phyloP scores from a whole-genome alignment of 2,888 invertebrate species.

The Drosophila aldrichi region DNA sequence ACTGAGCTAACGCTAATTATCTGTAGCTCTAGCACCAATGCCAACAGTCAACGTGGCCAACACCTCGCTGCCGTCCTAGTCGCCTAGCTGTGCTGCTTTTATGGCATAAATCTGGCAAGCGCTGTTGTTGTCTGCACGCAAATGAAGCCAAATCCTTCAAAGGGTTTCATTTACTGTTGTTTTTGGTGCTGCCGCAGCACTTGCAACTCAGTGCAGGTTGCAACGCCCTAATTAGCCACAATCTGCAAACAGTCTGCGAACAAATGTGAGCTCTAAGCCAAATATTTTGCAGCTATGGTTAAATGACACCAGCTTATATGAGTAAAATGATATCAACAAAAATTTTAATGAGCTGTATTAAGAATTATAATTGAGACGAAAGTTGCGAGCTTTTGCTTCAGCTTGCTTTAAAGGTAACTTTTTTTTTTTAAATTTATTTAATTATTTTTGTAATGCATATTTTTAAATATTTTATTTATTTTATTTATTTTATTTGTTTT shows the following conservation, averaged over 20 bases:
- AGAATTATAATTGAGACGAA: not conserved
- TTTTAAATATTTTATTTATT: too few species aligned
- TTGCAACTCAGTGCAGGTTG: constrained; percentile 33
- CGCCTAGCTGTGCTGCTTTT: constrained; percentile 32
- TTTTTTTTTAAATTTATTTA: too few species aligned
- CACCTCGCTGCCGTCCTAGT: not conserved
- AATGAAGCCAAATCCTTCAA: constrained; percentile 66
- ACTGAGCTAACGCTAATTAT: constrained; percentile 65
- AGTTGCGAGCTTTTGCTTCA: too few species aligned
- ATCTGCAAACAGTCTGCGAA: constrained; percentile 6
- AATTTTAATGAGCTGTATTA: not conserved
- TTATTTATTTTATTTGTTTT: too few species aligned
- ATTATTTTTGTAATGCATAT: too few species aligned
- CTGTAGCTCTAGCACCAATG: constrained; percentile 52
- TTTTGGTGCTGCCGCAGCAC: constrained; percentile 5
- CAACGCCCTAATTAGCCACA: constrained; percentile 51
- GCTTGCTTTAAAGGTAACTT: too few species aligned
- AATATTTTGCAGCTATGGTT: not conserved
- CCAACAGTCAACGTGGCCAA: not conserved
- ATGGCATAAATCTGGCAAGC: constrained; percentile 35
- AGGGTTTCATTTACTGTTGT: constrained; percentile 28
- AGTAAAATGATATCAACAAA: too few species aligned
- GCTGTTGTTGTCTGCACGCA: constrained; percentile 29
- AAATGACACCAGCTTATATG: not conserved
- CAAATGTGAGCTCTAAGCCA: constrained; percentile 13